Evolutionary conservation across 37 sponge, comb jelly and placozoan species (phyloP).

Genomic region (Mnemiopsis leidyi): DNA sequence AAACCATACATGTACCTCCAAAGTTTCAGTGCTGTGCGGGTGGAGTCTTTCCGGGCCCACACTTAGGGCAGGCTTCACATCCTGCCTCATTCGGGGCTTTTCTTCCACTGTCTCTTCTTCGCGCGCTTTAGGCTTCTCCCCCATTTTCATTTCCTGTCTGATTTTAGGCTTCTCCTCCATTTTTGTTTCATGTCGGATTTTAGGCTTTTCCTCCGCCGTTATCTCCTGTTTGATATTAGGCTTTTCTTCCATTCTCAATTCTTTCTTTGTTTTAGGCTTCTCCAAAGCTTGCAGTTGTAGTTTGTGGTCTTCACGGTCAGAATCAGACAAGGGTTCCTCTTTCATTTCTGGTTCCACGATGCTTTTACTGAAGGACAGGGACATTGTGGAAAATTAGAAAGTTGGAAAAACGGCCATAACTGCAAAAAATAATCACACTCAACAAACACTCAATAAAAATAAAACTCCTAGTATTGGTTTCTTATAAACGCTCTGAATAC

Average conservation of each 20-base stretch:
- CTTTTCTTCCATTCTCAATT: too few species aligned
- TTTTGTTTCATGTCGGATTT: too few species aligned
- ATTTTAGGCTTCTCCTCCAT: conserved; percentile 11
- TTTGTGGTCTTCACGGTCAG: background rate
- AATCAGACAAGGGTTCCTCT: background rate
- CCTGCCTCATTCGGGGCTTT: too few species aligned
- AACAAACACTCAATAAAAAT: too few species aligned
- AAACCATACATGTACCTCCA: too few species aligned
- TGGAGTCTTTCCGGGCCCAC: background rate
- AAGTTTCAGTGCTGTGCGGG: background rate
- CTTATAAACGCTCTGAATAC: background rate
- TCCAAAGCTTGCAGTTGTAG: background rate
- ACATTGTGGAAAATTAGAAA: too few species aligned
- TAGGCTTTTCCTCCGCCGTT: background rate
- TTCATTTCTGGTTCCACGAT: background rate
- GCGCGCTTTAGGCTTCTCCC: too few species aligned
- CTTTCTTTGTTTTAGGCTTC: background rate
- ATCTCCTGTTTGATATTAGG: background rate
- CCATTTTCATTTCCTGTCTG: background rate
- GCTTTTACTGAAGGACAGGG: background rate
- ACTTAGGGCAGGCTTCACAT: background rate
- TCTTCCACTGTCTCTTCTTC: too few species aligned
- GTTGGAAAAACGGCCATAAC: too few species aligned
- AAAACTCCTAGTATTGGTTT: background rate
- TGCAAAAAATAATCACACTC: too few species aligned